Base-by-base conservation (phyloP, 2,113 vertebrate genomes). In the Cyanistes caeruleus region DNA sequence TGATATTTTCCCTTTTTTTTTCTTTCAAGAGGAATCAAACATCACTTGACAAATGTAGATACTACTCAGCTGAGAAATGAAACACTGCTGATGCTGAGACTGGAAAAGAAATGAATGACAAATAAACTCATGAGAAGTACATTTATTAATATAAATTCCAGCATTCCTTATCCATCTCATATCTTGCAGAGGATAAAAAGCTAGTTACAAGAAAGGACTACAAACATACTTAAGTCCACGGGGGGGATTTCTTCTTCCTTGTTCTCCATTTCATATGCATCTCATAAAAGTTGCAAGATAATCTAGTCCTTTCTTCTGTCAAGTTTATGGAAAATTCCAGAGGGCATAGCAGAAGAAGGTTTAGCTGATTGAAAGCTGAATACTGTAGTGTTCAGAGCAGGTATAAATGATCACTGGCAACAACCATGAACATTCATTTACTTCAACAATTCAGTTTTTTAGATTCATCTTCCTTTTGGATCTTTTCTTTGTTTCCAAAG, bases 41-140 rank as follows among this genome's bases (percentile, higher is more conserved):
- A 73, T 83, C 35, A 80, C 25, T 13, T 31, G 69, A 58, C 15
- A 62, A 70, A 78, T 83, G 78, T 68, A 25, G 53, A n/a, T 93
- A 56, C 72, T 82, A 77, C 49, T 77, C 44, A 48, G 27, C 27
- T 48, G 44, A 80, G 51, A 55, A 89, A 86, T 48, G 83, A 94
- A 92, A 89, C 25, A 24, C 23, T 87, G 27, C 28, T 68, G 78
- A 43, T 64, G 13, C 41, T 33, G 30, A 84, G 67, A 85, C 59
- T 92, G 62, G 73, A 93, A 95, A 95, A 92, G 15, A 88, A 95
- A 53, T 55, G n/a, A 92, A 94, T 63, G 21, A 91, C 49, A 92
- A 96, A 85, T 79, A 73, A 91, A 72, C 37, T 59, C 64, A 82
- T n/a, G 53, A 85, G 44, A 72, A 78, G 5, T 52, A 15, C 2